Base-by-base conservation (phyloP, 30 jellyfish, hydroid and myxozoan genomes). In the Chrysaora quinquecirrha region DNA sequence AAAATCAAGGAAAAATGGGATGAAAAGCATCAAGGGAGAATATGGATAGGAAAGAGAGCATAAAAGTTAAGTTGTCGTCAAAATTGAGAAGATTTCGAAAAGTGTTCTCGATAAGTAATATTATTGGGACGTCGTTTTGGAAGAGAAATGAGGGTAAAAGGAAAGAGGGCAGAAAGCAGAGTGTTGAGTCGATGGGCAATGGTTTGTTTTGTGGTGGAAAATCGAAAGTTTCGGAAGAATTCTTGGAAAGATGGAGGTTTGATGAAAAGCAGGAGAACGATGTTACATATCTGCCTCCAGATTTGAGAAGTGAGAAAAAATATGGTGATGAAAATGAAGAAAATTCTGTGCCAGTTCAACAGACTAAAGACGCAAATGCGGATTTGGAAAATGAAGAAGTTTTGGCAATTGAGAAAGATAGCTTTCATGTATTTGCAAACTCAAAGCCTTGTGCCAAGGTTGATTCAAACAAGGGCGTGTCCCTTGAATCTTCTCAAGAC, bases 71-170 rank as follows among this genome's bases (percentile, higher is more conserved):
- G 56, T 3, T 66, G 34, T 34, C 88, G 20, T 75, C 89, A 21
- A 75, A 79, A 43, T 62, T 78, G 87, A 82, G 91, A 21, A 75
- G 80, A 31, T 68, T 78, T 48, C 34, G 87, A 22, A 54, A 54
- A 32, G 60, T 78, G 70, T 68, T 77, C 47, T 49, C 83, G 24
- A 76, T 78, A 81, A 87, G 96, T 61, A 87, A 71, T 71, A 87
- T 78, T 19, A 73, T 78, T 19, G 84, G 96, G 19, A 50, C 87
- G 21, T 20, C 64, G 22, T 62, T 81, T 10, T 50, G 85, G 72
- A 47, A 63, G 20, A 35, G 52, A 48, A 34, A 25, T 30, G 76
- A 49, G 21, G 58, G 28, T 18, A 54, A 75, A 78, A 22, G 31
- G 10, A 20, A 18, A 32, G 2, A 16, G 12, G 21, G 0, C 48